Percentiles rank a stretch among this genome's conserved stretches.
These are phyloP conservation scores for Cherax quadricarinatus DNA, from an alignment of 1,140 invertebrate genomes.

Conservation along the genomic window DNA sequence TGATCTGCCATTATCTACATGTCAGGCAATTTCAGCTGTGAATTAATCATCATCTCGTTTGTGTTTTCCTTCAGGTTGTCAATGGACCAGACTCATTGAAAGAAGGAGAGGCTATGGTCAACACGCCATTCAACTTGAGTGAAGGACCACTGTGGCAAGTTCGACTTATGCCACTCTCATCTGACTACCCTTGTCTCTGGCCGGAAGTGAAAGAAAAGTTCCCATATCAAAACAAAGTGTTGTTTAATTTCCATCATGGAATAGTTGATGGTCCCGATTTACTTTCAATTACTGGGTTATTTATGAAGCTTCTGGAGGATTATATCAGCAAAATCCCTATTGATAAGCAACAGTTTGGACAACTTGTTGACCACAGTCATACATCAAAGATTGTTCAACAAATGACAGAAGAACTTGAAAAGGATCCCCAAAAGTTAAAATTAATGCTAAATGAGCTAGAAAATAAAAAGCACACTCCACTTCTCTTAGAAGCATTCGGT, in stretches of 20 bases:
- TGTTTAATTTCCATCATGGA: constrained; percentile 7
- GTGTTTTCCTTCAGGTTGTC: too few species aligned
- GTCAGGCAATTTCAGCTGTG: too few species aligned
- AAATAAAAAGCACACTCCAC: neutral
- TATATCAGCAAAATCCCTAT: neutral
- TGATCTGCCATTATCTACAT: too few species aligned
- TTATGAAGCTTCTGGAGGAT: neutral
- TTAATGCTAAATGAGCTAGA: neutral
- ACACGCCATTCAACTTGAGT: neutral
- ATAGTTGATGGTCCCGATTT: neutral
- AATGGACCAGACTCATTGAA: too few species aligned
- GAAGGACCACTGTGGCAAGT: constrained; percentile 10
- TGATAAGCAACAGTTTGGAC: neutral
- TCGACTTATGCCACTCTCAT: neutral
- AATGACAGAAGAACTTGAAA: neutral
- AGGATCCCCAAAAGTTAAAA: constrained; percentile 2
- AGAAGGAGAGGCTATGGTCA: too few species aligned
- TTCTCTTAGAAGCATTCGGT: constrained; percentile 12
- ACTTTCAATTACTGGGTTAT: neutral
- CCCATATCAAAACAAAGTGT: constrained; percentile 5
- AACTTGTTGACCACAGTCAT: neutral
- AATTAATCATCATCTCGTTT: too few species aligned
- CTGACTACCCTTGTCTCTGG: neutral
- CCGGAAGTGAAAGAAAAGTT: constrained; percentile 11
- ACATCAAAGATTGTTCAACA: neutral